A percentile compares a stretch with the other conserved stretches of the same genome.
phyloP scores from a whole-genome alignment of 2,888 invertebrate genomes.

The Macrosiphum euphorbiae region DNA sequence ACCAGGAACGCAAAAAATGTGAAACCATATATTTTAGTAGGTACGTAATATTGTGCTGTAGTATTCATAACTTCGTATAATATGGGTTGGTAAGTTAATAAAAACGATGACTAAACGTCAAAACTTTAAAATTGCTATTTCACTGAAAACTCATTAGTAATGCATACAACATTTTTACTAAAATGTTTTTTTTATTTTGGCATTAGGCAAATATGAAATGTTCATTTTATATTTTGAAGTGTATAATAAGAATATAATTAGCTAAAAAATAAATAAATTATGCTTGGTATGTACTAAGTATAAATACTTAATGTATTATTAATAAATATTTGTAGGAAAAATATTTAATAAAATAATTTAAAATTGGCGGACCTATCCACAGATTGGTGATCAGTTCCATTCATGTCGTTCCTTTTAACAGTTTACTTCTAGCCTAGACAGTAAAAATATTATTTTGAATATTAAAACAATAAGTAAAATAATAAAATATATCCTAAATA shows the following conservation, averaged over 20 bases:
- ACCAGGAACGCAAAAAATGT: not conserved
- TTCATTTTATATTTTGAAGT: not conserved
- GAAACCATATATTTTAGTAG: not conserved
- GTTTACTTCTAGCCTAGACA: not conserved
- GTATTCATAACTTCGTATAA: not conserved
- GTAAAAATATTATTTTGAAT: not conserved
- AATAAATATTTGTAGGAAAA: not conserved
- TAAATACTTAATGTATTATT: not conserved
- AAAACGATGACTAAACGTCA: constrained; percentile 16
- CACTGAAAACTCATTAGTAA: constrained; percentile 31
- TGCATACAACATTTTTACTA: not conserved
- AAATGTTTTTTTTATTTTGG: constrained; percentile 9
- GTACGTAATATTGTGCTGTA: not conserved
- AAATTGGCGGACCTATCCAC: not conserved
- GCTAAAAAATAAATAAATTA: not conserved
- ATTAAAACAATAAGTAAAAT: not conserved
- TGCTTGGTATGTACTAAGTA: not conserved
- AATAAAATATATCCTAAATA: not conserved
- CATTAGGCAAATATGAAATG: constrained; percentile 32
- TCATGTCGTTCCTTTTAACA: not conserved
- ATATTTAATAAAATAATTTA: not conserved
- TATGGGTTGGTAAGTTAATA: not conserved
- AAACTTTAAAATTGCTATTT: constrained; percentile 17
- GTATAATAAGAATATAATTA: constrained; percentile 16
- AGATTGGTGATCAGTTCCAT: not conserved